Percentiles rank a stretch among this genome's conserved stretches.
Evolutionary conservation across 1,140 invertebrate genomes (phyloP).

Genomic region (Aphaenogaster rudis): DNA sequence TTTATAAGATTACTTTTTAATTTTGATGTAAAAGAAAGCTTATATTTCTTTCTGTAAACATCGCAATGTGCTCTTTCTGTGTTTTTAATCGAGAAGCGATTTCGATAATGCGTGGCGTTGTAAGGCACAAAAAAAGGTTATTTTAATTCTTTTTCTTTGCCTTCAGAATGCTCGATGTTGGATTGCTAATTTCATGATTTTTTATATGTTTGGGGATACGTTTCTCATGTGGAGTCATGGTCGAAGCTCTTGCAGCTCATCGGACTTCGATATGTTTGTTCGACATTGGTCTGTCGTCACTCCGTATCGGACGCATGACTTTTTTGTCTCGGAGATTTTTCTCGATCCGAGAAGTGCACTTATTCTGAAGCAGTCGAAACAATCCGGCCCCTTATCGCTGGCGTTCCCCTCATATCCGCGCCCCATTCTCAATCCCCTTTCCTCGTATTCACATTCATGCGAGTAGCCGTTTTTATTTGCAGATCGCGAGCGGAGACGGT

Average conservation of each 20-base stretch:
- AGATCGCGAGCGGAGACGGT: conserved; percentile 56
- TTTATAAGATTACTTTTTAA: background rate
- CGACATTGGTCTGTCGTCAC: conserved; percentile 13
- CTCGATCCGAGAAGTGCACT: conserved; percentile 18
- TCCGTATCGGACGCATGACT: conserved; percentile 7
- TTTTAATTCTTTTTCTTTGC: background rate
- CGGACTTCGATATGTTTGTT: conserved; percentile 3
- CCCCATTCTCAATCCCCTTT: background rate
- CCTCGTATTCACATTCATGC: conserved; percentile 29
- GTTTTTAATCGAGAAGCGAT: background rate
- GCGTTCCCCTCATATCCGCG: conserved; percentile 32
- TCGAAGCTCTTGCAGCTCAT: background rate
- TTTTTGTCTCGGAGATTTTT: conserved; percentile 30
- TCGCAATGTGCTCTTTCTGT: background rate
- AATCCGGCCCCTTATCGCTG: conserved; percentile 64
- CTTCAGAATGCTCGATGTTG: background rate
- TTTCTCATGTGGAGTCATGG: background rate
- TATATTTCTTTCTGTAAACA: background rate
- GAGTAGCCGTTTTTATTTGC: conserved; percentile 61
- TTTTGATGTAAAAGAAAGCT: background rate
- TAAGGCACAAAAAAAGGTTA: background rate
- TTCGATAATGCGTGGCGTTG: background rate
- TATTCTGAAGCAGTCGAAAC: conserved; percentile 53
- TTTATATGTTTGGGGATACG: background rate
- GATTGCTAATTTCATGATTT: background rate